These are phyloP conservation scores for Lypha dubia DNA, from an alignment of 2,888 invertebrate species.

Conservation along the genomic window DNA sequence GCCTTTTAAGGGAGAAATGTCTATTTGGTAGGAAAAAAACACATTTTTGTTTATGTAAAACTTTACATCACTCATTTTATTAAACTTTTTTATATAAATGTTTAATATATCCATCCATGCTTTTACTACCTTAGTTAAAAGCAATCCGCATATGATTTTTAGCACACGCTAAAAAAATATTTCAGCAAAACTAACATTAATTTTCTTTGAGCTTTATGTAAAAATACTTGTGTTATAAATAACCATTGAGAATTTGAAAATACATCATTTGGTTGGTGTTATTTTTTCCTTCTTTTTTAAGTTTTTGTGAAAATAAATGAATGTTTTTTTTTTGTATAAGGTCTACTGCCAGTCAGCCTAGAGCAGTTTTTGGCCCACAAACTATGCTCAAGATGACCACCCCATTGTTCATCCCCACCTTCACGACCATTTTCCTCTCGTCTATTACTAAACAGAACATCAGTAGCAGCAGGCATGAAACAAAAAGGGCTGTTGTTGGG, in stretches of 20 bases:
- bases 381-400: conserved; percentile 42
- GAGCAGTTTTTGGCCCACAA: conserved; percentile 62
- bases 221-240: conserved; percentile 78
- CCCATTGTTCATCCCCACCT: conserved; percentile 30
- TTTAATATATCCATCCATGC: not conserved
- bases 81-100: too few species aligned
- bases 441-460: conserved; percentile 39
- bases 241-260: conserved; percentile 80
- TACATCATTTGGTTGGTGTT: conserved; percentile 80
- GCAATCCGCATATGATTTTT: not conserved
- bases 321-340: conserved; percentile 42
- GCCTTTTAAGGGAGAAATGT: too few species aligned
- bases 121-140: not conserved
- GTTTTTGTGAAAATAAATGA: conserved; percentile 19
- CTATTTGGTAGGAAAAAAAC: too few species aligned
- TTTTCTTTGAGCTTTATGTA: conserved; percentile 28
- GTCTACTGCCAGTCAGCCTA: conserved; percentile 61
- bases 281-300: conserved; percentile 5
- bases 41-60: too few species aligned
- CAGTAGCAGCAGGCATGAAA: conserved; percentile 12
- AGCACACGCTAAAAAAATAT: not conserved
- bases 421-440: conserved; percentile 18
- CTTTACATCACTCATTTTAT: too few species aligned
- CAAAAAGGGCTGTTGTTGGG: conserved; percentile 76
- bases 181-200: conserved; percentile 25